Evolutionary conservation across 2,113 vertebrate species (phyloP).

Genomic region (Psilopsiagon aurifrons): DNA sequence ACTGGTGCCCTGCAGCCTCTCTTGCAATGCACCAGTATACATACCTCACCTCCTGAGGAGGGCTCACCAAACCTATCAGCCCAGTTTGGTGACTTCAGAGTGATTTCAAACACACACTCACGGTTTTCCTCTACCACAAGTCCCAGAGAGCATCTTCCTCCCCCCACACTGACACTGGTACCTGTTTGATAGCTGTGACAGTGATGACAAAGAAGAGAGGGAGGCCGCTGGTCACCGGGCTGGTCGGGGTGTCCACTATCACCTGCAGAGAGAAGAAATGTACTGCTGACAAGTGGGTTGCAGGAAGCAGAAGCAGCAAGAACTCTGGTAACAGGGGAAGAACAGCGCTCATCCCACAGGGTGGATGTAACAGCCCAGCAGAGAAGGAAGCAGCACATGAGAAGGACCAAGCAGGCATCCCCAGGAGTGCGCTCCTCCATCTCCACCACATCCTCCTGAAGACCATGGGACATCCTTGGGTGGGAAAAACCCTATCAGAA

Average conservation of each 20-base stretch:
- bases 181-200: conserved; percentile 97
- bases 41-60: accelerated
- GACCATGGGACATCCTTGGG: accelerated
- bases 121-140: not conserved
- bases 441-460: not conserved
- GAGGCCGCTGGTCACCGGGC: conserved; percentile 95
- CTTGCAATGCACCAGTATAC: not conserved
- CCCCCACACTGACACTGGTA: not conserved
- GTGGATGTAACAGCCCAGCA: not conserved
- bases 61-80: not conserved
- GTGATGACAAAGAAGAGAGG: conserved; percentile 98
- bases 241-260: conserved; percentile 97
- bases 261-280: conserved; percentile 73
- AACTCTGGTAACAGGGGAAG: not conserved
- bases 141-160: not conserved
- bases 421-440: not conserved
- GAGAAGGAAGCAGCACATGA: not conserved
- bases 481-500: not conserved
- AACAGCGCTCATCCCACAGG: not conserved
- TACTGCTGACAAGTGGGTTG: not conserved
- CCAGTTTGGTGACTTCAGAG: not conserved
- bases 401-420: not conserved
- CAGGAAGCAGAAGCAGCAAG: not conserved
- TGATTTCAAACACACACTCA: not conserved
- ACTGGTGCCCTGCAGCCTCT: not conserved